Evolutionary conservation across 2,113 vertebrate genomes (phyloP).

Genomic region (Paedocypris sp.): DNA sequence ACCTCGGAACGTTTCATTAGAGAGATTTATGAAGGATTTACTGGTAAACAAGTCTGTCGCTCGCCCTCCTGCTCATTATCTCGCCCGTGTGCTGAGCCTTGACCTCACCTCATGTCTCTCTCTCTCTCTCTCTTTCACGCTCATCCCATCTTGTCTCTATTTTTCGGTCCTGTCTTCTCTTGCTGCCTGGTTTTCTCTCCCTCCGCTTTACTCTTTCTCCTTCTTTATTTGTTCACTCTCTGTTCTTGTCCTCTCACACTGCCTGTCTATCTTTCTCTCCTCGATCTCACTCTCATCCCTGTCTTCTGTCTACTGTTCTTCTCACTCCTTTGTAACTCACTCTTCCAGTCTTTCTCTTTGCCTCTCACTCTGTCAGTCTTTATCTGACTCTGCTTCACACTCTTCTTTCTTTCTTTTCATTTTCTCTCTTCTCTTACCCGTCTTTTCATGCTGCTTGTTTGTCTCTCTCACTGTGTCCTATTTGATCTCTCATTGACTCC

Average conservation of each 20-base stretch:
- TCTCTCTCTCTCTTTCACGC: background rate
- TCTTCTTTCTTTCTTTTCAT: too few relatives aligned
- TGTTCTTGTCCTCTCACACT: background rate
- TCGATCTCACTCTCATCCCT: background rate
- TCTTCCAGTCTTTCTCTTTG: too few relatives aligned
- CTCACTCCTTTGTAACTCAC: too few relatives aligned
- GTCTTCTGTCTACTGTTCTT: background rate
- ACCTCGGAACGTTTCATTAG: too few relatives aligned
- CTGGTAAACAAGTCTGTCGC: conserved; percentile 2
- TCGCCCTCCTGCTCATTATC: background rate
- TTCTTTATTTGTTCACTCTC: too few relatives aligned
- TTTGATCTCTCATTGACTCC: too few relatives aligned
- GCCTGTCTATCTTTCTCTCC: background rate
- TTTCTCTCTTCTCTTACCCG: too few relatives aligned
- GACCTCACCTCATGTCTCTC: background rate
- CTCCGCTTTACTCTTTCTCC: background rate
- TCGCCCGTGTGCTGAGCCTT: background rate
- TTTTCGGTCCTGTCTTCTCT: background rate
- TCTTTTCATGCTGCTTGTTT: too few relatives aligned
- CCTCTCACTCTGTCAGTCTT: too few relatives aligned
- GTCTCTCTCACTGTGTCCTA: too few relatives aligned
- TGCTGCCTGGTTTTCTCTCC: background rate
- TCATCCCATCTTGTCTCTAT: background rate
- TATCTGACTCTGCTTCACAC: too few relatives aligned
- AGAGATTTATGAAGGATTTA: too few relatives aligned